phyloP scores from a whole-genome alignment of 37 sponge, comb jelly and placozoan species.

The Petrosia ficiformis region DNA sequence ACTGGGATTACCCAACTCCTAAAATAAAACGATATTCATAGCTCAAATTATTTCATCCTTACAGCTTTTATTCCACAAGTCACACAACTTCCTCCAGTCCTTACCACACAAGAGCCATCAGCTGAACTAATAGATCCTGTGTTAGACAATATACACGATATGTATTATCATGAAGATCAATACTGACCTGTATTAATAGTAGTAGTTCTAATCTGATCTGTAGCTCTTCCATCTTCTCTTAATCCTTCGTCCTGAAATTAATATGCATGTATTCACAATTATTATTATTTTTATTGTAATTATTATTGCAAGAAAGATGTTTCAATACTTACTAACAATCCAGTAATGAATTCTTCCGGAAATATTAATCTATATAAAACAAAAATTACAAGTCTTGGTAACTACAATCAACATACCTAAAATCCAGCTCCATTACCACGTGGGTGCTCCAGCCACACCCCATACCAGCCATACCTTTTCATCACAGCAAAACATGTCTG shows the following conservation, averaged over 20 bases:
- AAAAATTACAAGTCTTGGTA: neutral
- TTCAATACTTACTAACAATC: neutral
- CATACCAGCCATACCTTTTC: too few relatives aligned
- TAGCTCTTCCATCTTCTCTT: neutral
- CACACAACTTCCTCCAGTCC: conserved; percentile 59
- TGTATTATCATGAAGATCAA: too few relatives aligned
- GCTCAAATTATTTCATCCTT: conserved; percentile 5
- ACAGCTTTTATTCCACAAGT: conserved; percentile 71
- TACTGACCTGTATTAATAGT: neutral
- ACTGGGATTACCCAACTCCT: neutral
- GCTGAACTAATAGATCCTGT: conserved; percentile 51
- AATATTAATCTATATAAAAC: neutral
- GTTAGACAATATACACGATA: neutral
- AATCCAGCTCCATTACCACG: neutral
- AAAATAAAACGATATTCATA: neutral
- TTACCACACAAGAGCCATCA: conserved; percentile 63
- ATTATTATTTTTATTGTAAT: neutral
- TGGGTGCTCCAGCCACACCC: neutral
- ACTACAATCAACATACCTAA: neutral
- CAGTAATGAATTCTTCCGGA: neutral
- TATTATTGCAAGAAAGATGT: too few relatives aligned
- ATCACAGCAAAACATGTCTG: neutral
- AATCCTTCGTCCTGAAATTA: conserved; percentile 1
- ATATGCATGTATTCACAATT: neutral
- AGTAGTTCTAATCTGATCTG: neutral